These are phyloP conservation scores for Seira musarum DNA, from an alignment of 2,888 invertebrate genomes.

Conservation along the genomic window DNA sequence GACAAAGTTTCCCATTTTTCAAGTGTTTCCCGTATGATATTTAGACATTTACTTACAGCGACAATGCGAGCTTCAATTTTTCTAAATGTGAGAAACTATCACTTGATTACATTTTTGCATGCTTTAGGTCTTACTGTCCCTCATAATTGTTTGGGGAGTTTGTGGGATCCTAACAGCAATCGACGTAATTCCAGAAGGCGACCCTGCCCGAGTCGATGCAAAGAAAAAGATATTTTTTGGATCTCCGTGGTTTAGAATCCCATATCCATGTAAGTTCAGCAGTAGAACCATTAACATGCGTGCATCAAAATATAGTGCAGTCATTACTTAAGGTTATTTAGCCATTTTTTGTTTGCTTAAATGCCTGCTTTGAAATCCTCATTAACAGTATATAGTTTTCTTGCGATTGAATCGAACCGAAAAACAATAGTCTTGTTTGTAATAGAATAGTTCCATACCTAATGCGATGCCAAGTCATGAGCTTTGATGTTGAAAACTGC, in stretches of 20 bases:
- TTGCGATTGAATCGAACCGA: too few species aligned
- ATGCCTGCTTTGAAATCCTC: too few species aligned
- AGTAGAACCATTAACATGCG: too few species aligned
- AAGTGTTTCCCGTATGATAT: constrained; percentile 62
- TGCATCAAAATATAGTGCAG: too few species aligned
- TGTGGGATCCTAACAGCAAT: constrained; percentile 81
- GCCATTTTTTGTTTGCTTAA: too few species aligned
- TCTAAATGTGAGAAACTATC: constrained; percentile 6
- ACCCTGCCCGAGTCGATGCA: constrained; percentile 83
- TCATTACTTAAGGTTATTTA: too few species aligned
- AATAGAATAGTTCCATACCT: too few species aligned
- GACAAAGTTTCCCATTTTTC: constrained; percentile 63
- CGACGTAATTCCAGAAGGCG: constrained; percentile 78
- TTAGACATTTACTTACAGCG: not conserved
- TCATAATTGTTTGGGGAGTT: constrained; percentile 83
- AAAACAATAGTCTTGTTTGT: too few species aligned
- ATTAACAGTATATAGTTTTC: too few species aligned
- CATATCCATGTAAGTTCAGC: constrained; percentile 83
- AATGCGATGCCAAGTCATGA: too few species aligned
- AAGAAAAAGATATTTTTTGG: constrained; percentile 80
- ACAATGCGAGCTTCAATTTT: too few species aligned
- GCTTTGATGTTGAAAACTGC: too few species aligned
- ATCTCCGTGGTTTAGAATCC: constrained; percentile 85
- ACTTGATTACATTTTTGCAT: not conserved
- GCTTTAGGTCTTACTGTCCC: constrained; percentile 81